These are phyloP conservation scores for Pangasianodon hypophthalmus DNA, from an alignment of 2,113 vertebrate species.

Conservation along the genomic window DNA sequence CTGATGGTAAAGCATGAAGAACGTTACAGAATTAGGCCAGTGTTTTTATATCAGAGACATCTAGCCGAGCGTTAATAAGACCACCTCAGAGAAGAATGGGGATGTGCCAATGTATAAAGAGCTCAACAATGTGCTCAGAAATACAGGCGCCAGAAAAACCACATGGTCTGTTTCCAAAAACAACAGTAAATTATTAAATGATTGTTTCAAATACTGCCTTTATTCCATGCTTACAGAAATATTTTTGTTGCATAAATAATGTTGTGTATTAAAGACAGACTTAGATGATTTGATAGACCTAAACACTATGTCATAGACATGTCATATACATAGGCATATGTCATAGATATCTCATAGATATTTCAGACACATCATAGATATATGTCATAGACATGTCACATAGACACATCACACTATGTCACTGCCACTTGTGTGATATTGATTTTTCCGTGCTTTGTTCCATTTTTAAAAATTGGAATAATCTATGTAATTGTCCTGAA, in stretches of 20 bases:
- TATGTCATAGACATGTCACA: no score
- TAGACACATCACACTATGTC: no score
- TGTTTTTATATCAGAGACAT: not conserved
- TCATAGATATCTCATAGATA: not conserved
- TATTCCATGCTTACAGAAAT: not conserved
- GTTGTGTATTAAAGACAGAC: not conserved
- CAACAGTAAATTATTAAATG: not conserved
- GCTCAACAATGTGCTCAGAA: not conserved
- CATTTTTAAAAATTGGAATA: no score
- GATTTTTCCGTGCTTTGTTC: no score
- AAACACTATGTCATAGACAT: not conserved
- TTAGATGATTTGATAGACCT: not conserved
- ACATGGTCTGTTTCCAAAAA: not conserved
- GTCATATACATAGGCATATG: not conserved
- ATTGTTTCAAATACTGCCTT: not conserved
- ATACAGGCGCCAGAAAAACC: not conserved
- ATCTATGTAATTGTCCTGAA: no score
- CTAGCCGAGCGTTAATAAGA: not conserved
- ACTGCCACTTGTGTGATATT: no score
- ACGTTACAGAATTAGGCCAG: conserved; percentile 56
- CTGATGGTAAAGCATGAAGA: conserved; percentile 58
- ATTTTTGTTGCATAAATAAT: not conserved
- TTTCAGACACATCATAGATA: no score
- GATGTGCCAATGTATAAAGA: not conserved
- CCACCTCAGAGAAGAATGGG: not conserved